A percentile compares a stretch with the other conserved stretches of the same genome.
Conservation (phyloP, 2,797 vertebrate genomes). For the Eulemur albifrons region DNA sequence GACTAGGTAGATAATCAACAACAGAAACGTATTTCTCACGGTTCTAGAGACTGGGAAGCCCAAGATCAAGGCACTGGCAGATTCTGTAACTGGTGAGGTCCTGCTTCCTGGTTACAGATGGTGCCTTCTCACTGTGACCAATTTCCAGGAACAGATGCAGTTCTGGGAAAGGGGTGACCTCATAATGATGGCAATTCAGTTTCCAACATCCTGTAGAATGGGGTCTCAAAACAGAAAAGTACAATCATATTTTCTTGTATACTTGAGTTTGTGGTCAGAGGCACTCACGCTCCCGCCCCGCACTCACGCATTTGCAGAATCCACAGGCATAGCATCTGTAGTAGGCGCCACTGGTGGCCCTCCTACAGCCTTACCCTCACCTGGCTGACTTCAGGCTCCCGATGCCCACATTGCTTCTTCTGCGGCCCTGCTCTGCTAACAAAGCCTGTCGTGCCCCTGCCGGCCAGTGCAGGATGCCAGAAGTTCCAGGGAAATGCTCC, state of each 20-base stretch:
- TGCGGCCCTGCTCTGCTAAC: not conserved
- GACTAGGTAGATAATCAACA: not conserved
- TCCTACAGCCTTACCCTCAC: not conserved
- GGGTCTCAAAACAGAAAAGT: not conserved
- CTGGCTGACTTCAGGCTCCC: not conserved
- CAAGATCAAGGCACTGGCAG: not conserved
- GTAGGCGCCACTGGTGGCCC: not conserved
- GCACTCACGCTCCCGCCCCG: no score
- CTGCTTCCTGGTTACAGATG: not conserved
- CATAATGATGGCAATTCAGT: not conserved
- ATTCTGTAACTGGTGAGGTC: no score
- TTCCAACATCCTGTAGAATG: not conserved
- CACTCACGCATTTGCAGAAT: not conserved
- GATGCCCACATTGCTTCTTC: accelerated
- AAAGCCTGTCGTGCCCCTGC: not conserved
- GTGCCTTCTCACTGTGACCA: not conserved
- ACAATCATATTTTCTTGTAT: not conserved
- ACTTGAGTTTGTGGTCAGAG: not conserved
- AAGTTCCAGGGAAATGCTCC: not conserved
- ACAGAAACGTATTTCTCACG: not conserved
- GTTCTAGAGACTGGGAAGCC: not conserved
- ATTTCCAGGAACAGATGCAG: not conserved
- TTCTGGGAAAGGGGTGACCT: not conserved
- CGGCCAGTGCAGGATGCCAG: no score
- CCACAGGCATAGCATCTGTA: not conserved